Base-by-base conservation (phyloP, 2,113 vertebrate genomes). In the Elachura formosa region DNA sequence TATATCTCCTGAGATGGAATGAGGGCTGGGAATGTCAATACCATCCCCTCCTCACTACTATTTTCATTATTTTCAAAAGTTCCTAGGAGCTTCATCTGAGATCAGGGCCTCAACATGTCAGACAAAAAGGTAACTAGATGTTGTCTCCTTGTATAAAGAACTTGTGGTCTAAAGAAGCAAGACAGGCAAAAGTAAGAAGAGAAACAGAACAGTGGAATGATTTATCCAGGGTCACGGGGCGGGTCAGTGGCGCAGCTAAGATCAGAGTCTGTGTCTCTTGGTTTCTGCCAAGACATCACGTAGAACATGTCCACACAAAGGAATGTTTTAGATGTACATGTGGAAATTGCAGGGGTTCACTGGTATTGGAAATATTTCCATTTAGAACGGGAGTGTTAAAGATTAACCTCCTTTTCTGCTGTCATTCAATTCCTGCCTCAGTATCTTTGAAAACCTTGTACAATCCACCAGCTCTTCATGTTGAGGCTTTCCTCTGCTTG, bases 191-290 rank as follows among this genome's bases (percentile, higher is more conserved):
- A 72, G 49, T 19, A 46, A 82, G 91, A 94, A 66, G 67, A 93
- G 87, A 95, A 96, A 52, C 78, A 85, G 91, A 96, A 22, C 81
- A 83, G 69, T 67, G 84, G 76, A 93, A 96, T 94, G 94, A 96
- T 93, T 95, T 96, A 95, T 93, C 92, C 56, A 11, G 90, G 93
- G 94, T 96, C 93, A 93, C 2, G 3, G 87, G 82, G 84, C 63
- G 28, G 87, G 91, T 97, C 93, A 95, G 81, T 43, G 46, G 87
- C 2, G 0, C 83, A 90, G 87, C 67, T 59, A 33, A 93, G 93
- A 95, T 94, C 84, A 95, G 77, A 87, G 95, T 91, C 88, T 94
- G 69, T 93, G 84, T 76, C 75, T 90, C 79, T 38, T 69, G 38
- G 34, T 63, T 93, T 80, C 90, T 96, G 90, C 85, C 66, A 80